phyloP scores from a whole-genome alignment of 2,113 vertebrate species.

The Oryzias javanicus region DNA sequence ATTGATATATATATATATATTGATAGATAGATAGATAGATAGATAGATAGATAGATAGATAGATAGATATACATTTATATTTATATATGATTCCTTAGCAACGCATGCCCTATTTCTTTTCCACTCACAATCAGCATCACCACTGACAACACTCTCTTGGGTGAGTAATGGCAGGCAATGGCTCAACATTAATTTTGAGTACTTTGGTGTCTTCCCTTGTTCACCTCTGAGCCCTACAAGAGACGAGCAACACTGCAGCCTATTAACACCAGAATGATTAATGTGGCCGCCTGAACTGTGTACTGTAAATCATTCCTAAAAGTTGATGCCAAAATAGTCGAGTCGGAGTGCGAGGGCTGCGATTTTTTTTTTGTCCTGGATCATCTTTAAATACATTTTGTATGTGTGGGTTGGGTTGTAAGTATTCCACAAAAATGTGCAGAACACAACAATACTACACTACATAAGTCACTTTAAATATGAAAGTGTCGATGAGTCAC shows the following conservation, averaged over 20 bases:
- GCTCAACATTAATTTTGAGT: conserved; percentile 45
- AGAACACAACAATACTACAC: too few species aligned
- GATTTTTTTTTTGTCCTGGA: too few species aligned
- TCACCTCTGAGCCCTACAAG: conserved; percentile 34
- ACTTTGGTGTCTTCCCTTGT: conserved; percentile 41
- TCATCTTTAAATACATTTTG: too few species aligned
- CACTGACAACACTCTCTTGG: conserved; percentile 34
- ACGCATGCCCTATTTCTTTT: conserved; percentile 28
- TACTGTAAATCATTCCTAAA: conserved; percentile 64
- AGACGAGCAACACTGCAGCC: conserved; percentile 50
- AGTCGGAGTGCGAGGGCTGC: too few species aligned
- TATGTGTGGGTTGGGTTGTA: too few species aligned
- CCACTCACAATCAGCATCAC: conserved; percentile 32
- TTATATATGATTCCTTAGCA: neutral
- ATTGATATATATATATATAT: too few species aligned
- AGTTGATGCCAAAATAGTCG: conserved; percentile 29
- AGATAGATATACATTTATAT: too few species aligned
- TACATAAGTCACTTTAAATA: too few species aligned
- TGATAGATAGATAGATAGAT: too few species aligned
- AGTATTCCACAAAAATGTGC: too few species aligned
- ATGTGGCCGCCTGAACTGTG: conserved; percentile 52
- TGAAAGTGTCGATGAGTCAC: too few species aligned
- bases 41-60: too few species aligned
- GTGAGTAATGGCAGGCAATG: conserved; percentile 51
- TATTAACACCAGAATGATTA: conserved; percentile 58